A percentile compares a stretch with the other conserved stretches of the same genome.
Evolutionary conservation across 2,888 invertebrate genomes (phyloP).

Genomic region (Ommatoiulus sabulosus): DNA sequence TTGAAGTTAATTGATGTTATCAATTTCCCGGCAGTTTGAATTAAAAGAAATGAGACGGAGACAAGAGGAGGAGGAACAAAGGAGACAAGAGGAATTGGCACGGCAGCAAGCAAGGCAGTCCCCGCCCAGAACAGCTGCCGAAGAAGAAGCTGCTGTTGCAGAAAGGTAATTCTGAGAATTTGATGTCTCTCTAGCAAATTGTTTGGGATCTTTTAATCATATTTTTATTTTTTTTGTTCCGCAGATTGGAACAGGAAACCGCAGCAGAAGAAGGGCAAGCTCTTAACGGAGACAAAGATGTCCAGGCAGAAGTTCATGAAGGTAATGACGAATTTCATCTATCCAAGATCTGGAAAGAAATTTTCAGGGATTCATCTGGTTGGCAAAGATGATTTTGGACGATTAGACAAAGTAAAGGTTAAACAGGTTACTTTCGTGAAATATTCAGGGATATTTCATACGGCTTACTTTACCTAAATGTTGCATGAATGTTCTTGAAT

Average conservation of each 20-base stretch:
- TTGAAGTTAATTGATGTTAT: not conserved
- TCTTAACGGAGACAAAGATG: constrained; percentile 65
- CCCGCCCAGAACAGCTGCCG: constrained; percentile 72
- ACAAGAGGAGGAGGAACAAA: constrained; percentile 64
- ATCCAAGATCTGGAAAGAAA: not conserved
- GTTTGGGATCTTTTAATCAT: not conserved
- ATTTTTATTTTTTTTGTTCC: not conserved
- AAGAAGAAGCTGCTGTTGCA: constrained; percentile 64
- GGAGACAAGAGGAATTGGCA: constrained; percentile 74
- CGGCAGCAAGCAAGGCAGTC: constrained; percentile 75
- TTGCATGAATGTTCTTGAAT: not conserved
- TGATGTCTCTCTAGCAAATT: not conserved
- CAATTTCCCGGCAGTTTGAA: constrained; percentile 80
- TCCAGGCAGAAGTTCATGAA: constrained; percentile 64
- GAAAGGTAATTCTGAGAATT: constrained; percentile 62
- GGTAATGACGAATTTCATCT: constrained; percentile 62
- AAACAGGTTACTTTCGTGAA: not conserved
- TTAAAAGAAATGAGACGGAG: constrained; percentile 93
- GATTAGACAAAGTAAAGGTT: not conserved
- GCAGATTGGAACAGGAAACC: constrained; percentile 65
- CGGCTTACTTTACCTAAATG: not conserved
- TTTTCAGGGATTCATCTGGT: not conserved
- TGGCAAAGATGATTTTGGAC: not conserved
- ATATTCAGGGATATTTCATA: constrained; percentile 10
- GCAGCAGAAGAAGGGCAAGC: constrained; percentile 62